phyloP scores from a whole-genome alignment of 2,797 vertebrate genomes.

The Hirundo rustica region DNA sequence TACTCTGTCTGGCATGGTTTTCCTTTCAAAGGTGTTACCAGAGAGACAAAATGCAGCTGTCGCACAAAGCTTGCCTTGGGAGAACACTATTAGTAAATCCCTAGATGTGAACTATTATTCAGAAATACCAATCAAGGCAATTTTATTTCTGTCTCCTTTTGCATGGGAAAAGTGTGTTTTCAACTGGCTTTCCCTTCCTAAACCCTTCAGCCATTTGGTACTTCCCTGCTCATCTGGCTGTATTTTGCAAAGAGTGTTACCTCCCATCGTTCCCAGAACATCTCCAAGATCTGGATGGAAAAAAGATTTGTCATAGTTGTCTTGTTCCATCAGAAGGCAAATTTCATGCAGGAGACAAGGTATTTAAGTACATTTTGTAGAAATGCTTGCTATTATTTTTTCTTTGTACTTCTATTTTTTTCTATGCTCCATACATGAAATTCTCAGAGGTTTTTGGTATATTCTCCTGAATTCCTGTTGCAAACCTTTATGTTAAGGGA shows the following conservation, averaged over 20 bases:
- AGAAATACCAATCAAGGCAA: not conserved
- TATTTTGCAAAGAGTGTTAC: not conserved
- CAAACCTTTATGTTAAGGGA: not conserved
- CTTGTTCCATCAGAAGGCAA: not conserved
- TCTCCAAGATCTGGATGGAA: not conserved
- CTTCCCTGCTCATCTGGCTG: not conserved
- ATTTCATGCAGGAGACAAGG: not conserved
- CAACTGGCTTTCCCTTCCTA: not conserved
- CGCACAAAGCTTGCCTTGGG: not conserved
- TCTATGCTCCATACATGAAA: not conserved
- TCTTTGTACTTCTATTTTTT: not conserved
- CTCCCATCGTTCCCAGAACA: not conserved
- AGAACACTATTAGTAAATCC: not conserved
- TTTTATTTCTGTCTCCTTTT: not conserved
- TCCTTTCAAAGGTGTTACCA: not conserved
- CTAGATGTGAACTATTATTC: not conserved
- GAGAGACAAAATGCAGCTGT: not conserved
- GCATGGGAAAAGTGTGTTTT: accelerated
- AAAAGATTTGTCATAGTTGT: not conserved
- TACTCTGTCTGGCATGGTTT: not conserved
- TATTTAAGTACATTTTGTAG: not conserved
- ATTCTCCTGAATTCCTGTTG: not conserved
- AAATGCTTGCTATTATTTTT: not conserved
- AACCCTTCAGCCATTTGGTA: not conserved
- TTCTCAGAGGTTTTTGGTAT: not conserved